Percentiles rank a stretch among this genome's conserved stretches.
These are phyloP conservation scores for Tiphia femorata DNA, from an alignment of 2,888 invertebrate species.

Conservation along the genomic window DNA sequence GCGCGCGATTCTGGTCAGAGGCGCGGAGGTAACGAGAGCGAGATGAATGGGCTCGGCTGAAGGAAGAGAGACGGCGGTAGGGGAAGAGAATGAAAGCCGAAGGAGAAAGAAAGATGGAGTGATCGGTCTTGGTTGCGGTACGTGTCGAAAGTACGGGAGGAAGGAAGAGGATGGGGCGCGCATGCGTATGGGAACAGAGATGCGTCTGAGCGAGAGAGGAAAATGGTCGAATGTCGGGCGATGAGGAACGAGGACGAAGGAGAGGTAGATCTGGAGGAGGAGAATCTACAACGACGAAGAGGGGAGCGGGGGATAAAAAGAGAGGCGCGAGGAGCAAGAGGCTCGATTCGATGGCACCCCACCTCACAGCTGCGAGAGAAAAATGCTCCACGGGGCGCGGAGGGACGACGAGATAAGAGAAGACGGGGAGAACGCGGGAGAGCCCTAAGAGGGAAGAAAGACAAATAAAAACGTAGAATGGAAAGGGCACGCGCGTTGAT, in stretches of 20 bases:
- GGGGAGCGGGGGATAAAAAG: constrained; percentile 9
- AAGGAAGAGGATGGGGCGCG: constrained; percentile 9
- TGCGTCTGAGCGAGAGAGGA: not conserved
- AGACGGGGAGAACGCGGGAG: constrained; percentile 11
- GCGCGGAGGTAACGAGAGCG: constrained; percentile 8
- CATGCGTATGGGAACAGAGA: constrained; percentile 14
- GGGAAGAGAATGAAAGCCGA: constrained; percentile 4
- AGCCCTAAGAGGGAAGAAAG: constrained; percentile 2
- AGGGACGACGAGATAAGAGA: constrained; percentile 12
- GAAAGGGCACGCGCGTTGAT: not conserved
- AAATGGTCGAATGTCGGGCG: not conserved
- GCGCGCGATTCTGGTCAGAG: constrained; percentile 12
- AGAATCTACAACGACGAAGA: not conserved
- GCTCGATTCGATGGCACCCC: not conserved
- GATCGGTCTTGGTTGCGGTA: not conserved
- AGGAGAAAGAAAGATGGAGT: no score
- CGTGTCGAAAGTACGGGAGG: no score
- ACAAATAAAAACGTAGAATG: constrained; percentile 2
- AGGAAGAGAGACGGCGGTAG: not conserved
- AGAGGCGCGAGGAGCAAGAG: constrained; percentile 8
- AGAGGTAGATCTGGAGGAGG: not conserved
- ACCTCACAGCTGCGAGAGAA: not conserved
- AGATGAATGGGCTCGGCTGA: no score
- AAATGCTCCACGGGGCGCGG: constrained; percentile 26
- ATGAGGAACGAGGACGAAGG: constrained; percentile 13